These are phyloP conservation scores for Lemur catta DNA, from an alignment of 2,797 vertebrate genomes.

Conservation along the genomic window DNA sequence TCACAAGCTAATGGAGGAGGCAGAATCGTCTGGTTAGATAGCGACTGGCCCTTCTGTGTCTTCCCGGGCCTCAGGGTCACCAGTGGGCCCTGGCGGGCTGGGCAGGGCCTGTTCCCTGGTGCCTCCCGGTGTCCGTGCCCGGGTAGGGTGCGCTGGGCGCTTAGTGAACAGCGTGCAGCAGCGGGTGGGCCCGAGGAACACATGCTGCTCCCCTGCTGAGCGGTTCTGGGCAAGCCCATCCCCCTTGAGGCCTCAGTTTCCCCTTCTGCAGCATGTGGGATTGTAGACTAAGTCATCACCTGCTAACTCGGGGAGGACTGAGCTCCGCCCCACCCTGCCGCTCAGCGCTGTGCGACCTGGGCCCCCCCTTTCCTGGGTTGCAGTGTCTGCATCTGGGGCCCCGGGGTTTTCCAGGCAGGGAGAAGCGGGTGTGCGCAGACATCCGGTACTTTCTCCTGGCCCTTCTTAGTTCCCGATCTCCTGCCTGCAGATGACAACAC, in stretches of 20 bases:
- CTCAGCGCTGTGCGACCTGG: neutral
- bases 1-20: accelerated
- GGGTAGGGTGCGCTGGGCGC: neutral
- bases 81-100: accelerated
- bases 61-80: neutral
- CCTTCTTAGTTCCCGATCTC: neutral
- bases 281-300: accelerated
- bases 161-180: neutral
- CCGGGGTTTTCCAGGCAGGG: neutral
- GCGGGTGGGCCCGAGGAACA: accelerated
- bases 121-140: accelerated
- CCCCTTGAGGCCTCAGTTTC: neutral
- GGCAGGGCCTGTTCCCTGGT: neutral
- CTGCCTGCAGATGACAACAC: accelerated
- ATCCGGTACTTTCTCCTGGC: neutral
- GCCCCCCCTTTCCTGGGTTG: neutral
- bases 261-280: accelerated
- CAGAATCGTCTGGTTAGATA: too few species aligned
- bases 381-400: accelerated
- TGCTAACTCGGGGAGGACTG: too few species aligned
- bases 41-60: neutral
- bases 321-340: neutral
- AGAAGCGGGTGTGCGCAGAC: neutral
- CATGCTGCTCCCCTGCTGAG: accelerated
- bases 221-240: neutral